A percentile compares a stretch with the other conserved stretches of the same genome.
These are phyloP conservation scores for Polypterus bichir DNA, from an alignment of 2,113 vertebrate species.

Conservation along the genomic window DNA sequence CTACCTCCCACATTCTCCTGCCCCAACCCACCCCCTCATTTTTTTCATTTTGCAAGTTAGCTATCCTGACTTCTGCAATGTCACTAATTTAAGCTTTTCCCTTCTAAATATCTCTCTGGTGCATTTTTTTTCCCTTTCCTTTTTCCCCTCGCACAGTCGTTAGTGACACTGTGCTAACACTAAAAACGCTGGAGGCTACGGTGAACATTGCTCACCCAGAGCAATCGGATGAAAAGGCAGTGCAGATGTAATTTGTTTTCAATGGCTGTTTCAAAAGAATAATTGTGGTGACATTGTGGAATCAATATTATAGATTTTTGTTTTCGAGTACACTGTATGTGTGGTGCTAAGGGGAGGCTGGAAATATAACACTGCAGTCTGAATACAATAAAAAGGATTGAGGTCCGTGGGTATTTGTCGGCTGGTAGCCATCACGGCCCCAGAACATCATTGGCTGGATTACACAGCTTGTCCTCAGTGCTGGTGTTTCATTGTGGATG, in stretches of 20 bases:
- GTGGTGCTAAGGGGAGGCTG: slow-evolving; percentile 91
- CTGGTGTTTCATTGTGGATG: slow-evolving; percentile 43
- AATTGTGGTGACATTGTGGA: slow-evolving; percentile 98
- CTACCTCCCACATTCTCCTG: too few species aligned
- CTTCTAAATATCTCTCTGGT: slow-evolving; percentile 24
- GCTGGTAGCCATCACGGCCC: slow-evolving; percentile 77
- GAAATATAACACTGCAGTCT: slow-evolving; percentile 90
- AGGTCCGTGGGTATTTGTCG: slow-evolving; percentile 80
- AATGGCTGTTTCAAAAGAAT: slow-evolving; percentile 99
- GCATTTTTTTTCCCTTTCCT: slow-evolving; percentile 20
- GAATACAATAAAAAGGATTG: slow-evolving; percentile 99
- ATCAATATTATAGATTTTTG: slow-evolving; percentile 99
- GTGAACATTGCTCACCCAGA: slow-evolving; percentile 91
- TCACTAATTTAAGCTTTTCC: slow-evolving; percentile 27
- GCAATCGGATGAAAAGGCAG: slow-evolving; percentile 97
- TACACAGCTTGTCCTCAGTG: slow-evolving; percentile 75
- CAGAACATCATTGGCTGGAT: slow-evolving; percentile 83
- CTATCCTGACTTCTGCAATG: slow-evolving; percentile 17
- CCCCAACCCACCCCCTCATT: background rate
- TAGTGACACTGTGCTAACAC: slow-evolving; percentile 60
- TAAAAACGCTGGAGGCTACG: slow-evolving; percentile 59
- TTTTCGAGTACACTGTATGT: slow-evolving; percentile 98
- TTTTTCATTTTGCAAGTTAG: slow-evolving; percentile 15
- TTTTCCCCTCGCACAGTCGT: slow-evolving; percentile 40
- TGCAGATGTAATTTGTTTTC: slow-evolving; percentile 99